Evolutionary conservation across 2,113 vertebrate genomes (phyloP).

Genomic region (Climacteris rufus): DNA sequence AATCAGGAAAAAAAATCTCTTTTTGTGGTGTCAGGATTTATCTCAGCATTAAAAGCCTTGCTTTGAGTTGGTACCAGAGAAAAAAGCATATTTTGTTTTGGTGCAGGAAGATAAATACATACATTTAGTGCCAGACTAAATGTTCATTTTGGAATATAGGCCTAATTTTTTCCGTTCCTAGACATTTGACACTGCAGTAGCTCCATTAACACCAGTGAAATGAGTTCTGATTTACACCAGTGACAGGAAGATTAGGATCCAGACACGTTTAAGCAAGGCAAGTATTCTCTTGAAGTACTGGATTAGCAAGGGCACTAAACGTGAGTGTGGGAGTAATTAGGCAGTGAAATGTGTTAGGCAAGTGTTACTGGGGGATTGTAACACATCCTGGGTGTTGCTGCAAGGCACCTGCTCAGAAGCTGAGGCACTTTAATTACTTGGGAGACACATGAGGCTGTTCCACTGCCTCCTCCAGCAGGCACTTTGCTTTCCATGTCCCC

Average conservation of each 20-base stretch:
- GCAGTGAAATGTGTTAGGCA: slow-evolving; percentile 27
- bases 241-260: background rate
- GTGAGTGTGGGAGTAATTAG: slow-evolving; percentile 57
- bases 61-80: slow-evolving; percentile 50
- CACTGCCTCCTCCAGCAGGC: background rate
- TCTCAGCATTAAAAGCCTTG: slow-evolving; percentile 35
- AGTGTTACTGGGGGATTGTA: slow-evolving; percentile 18
- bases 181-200: background rate
- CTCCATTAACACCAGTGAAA: background rate
- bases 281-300: slow-evolving; percentile 31
- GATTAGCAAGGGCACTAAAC: slow-evolving; percentile 63
- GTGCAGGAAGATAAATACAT: slow-evolving; percentile 25
- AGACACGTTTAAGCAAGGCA: slow-evolving; percentile 32
- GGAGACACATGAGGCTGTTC: background rate
- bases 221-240: background rate
- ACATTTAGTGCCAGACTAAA: slow-evolving; percentile 43
- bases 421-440: background rate
- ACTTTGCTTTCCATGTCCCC: background rate
- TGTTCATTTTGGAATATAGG: background rate
- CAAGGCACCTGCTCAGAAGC: slow-evolving; percentile 22
- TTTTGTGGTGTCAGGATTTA: background rate
- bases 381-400: background rate
- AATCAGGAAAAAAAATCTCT: background rate
- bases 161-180: background rate
- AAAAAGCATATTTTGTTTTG: slow-evolving; percentile 19